phyloP scores from a whole-genome alignment of 2,113 vertebrate genomes.

The Neogobius melanostomus region DNA sequence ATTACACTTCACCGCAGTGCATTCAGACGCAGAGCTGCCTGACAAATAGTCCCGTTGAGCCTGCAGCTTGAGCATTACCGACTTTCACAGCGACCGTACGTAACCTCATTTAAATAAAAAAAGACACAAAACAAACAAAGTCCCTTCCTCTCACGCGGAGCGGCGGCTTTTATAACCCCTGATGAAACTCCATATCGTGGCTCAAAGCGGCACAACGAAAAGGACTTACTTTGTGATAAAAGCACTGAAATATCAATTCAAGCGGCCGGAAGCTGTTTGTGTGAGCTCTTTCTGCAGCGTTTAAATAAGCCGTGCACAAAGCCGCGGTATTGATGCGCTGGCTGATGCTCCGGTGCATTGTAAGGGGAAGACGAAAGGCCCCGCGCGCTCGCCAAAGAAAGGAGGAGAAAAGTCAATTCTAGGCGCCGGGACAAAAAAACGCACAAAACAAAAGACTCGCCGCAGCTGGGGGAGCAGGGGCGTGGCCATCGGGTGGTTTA shows the following conservation, averaged over 20 bases:
- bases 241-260: conserved; percentile 25
- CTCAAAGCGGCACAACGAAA: conserved; percentile 20
- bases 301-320: conserved; percentile 26
- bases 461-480: no score
- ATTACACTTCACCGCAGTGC: background rate
- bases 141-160: conserved; percentile 4
- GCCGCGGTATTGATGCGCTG: conserved; percentile 10
- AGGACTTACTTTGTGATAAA: conserved; percentile 12
- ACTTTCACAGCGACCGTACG: conserved; percentile 7
- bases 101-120: conserved; percentile 33
- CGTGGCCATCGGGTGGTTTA: no score
- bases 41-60: background rate
- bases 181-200: background rate
- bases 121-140: conserved; percentile 4
- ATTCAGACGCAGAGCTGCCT: background rate
- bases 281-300: conserved; percentile 20
- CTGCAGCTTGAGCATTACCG: background rate
- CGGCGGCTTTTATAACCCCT: background rate
- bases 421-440: conserved; percentile 23
- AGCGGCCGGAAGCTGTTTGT: background rate
- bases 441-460: no score
- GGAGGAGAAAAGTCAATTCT: conserved; percentile 34
- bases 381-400: conserved; percentile 10
- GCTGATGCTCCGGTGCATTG: conserved; percentile 13
- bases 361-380: conserved; percentile 22